Evolutionary conservation across 2,113 vertebrate genomes (phyloP), one percentile per base, ranked within the genome.

Genomic region (Meriones unguiculatus): DNA sequence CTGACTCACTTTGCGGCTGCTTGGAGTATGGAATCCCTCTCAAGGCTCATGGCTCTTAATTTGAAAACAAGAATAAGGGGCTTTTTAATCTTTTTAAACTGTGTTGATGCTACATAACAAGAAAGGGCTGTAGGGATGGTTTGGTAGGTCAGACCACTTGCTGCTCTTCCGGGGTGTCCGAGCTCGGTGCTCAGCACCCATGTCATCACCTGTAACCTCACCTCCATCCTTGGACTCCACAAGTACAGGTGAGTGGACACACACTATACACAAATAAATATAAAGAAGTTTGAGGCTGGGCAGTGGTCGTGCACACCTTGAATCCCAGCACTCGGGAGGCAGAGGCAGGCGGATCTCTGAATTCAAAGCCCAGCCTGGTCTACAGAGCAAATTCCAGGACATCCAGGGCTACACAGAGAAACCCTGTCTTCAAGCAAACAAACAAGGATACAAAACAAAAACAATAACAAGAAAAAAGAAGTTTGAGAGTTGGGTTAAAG

Each of bases 401-500:
- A 57, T 12, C 57, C 15, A 15, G 57, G 57, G 57, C 4, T 18
- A n/a, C 35, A 72, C 15, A 72, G n/a, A 72, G 35, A 70, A 18
- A 5, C 35, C 69, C 69, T 15, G 35, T 72, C 17, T n/a, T 7
- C 32, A 72, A 72, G n/a, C 35, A 72, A 72, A 72, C 70, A n/a
- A 72, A 14, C n/a, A 75, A 57, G 12, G 15, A 57, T 41, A 75
- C 35, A n/a, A 72, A 72, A 72, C 35, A 75, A 41, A 8, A 38
- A 73, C 35, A 73, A 35, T 3, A 57, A 59, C 57, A 57, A 50
- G 32, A 87, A 76, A 50, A 52, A 87, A 76, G 46, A 76, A 91
- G 22, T 50, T 81, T 81, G 85, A 93, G 76, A 86, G 24, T 35
- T 57, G 35, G 86, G 12, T 20, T 69, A 35, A 97, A 93, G 64